phyloP scores from a whole-genome alignment of 2,888 invertebrate species.

The Pristionchus entomophagus region DNA sequence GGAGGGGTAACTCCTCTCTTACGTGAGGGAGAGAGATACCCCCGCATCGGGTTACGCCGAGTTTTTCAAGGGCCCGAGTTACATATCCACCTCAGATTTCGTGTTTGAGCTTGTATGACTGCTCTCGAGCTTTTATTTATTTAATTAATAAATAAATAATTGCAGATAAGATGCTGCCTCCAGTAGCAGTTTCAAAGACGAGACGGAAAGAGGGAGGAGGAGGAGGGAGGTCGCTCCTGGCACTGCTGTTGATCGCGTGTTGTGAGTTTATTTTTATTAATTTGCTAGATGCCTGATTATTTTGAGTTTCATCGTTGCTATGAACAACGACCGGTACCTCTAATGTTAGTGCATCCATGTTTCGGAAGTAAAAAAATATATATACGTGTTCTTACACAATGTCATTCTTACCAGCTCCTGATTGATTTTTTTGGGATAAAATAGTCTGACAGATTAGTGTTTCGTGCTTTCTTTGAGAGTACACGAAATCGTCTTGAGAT shows the following conservation, averaged over 20 bases:
- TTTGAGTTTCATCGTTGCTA: too few species aligned
- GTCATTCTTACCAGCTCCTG: too few species aligned
- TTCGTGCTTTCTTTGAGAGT: too few species aligned
- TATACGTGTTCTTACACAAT: too few species aligned
- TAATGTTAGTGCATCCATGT: too few species aligned
- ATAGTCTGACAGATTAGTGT: too few species aligned
- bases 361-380: too few species aligned
- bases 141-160: neutral
- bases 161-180: constrained; percentile 2
- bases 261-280: neutral
- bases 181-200: constrained; percentile 31
- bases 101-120: neutral
- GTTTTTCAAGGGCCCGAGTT: neutral
- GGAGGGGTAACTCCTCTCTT: neutral
- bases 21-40: neutral
- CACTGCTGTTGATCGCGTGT: neutral
- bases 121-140: neutral
- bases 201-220: constrained; percentile 35
- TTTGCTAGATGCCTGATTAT: too few species aligned
- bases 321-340: too few species aligned
- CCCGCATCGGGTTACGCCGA: neutral
- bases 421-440: too few species aligned
- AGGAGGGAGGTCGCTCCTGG: neutral
- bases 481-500: too few species aligned
- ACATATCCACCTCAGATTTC: too few species aligned